Evolutionary conservation across 2,888 invertebrate species (phyloP).

Genomic region (Patella ulyssiponensis): DNA sequence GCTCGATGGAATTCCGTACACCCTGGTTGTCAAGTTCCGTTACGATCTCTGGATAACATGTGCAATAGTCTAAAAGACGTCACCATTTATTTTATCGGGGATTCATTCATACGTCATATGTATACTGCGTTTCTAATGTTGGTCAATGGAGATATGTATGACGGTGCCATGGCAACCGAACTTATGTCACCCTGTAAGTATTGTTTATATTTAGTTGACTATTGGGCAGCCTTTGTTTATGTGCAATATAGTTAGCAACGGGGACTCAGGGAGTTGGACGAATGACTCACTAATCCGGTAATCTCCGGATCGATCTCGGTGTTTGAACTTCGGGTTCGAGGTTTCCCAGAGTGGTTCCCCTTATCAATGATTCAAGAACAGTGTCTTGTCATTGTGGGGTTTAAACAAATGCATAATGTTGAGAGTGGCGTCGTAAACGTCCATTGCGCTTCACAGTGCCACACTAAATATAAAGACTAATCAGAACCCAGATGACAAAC

Average conservation of each 20-base stretch:
- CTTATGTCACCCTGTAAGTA: not conserved
- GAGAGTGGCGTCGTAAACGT: too few relatives aligned
- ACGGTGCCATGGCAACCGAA: not conserved
- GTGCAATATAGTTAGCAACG: too few relatives aligned
- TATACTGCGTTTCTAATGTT: constrained; percentile 20
- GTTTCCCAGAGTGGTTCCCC: too few relatives aligned
- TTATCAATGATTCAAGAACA: too few relatives aligned
- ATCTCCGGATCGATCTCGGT: not conserved
- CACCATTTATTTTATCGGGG: constrained; percentile 11
- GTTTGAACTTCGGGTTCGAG: not conserved
- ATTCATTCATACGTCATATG: constrained; percentile 15
- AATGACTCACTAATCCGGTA: too few relatives aligned
- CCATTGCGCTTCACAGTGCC: too few relatives aligned
- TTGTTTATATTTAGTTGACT: not conserved
- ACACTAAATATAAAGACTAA: too few relatives aligned
- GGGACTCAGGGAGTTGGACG: too few relatives aligned
- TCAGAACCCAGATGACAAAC: too few relatives aligned
- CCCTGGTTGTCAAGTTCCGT: not conserved
- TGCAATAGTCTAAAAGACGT: constrained; percentile 13
- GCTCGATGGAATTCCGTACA: not conserved
- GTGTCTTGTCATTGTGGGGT: too few relatives aligned
- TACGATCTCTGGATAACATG: not conserved
- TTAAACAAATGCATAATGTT: too few relatives aligned
- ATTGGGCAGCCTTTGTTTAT: too few relatives aligned
- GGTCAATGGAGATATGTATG: constrained; percentile 1